phyloP scores from a whole-genome alignment of 2,113 vertebrate genomes.

The Pycnonotus jocosus region DNA sequence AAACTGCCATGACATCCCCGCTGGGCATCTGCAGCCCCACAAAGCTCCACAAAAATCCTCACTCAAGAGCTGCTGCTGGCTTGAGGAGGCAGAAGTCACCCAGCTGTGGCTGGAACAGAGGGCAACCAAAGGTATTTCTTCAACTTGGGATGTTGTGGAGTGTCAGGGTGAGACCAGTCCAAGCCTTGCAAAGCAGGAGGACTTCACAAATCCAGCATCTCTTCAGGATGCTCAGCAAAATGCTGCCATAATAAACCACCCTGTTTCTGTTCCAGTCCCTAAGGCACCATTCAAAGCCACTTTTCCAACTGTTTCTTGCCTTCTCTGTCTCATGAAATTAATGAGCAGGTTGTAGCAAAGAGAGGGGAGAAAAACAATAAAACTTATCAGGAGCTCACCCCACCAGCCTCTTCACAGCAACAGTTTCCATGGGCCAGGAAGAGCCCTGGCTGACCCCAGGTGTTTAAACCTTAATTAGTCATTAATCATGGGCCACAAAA shows the following conservation, averaged over 20 bases:
- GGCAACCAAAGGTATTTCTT: background rate
- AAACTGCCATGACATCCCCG: background rate
- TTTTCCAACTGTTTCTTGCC: background rate
- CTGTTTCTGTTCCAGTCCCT: background rate
- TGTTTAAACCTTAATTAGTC: background rate
- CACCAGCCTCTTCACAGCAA: background rate
- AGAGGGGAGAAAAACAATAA: background rate
- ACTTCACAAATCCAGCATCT: background rate
- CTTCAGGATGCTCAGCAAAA: background rate
- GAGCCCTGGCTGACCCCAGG: background rate
- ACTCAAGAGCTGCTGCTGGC: background rate
- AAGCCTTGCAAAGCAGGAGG: rapidly evolving
- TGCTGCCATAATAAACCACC: background rate
- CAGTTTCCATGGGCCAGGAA: background rate
- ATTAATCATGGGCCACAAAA: background rate
- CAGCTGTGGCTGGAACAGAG: background rate
- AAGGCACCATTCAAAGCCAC: background rate
- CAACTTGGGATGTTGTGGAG: background rate
- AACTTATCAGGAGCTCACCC: background rate
- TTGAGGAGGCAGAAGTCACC: background rate
- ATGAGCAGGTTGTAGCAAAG: background rate
- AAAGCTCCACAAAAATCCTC: background rate
- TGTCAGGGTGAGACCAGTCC: rapidly evolving
- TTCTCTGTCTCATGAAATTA: background rate
- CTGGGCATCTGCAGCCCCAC: background rate